Evolutionary conservation across 2,113 vertebrate genomes (phyloP), one percentile per base, ranked within the genome.

Genomic region (Hyla sarda): DNA sequence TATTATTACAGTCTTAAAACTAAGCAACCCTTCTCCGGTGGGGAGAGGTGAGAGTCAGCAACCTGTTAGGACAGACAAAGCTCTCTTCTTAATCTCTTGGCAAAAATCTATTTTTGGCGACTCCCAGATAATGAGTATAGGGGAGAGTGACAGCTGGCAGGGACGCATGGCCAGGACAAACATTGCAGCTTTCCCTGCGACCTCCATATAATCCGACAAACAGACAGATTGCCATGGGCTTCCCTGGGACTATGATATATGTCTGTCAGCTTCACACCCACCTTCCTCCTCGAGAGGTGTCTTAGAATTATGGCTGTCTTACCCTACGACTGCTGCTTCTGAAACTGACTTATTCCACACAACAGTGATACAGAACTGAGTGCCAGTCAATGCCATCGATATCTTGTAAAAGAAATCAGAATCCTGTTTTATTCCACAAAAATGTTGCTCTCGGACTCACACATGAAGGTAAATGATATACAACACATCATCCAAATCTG

Each of bases 21-120:
- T 41, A 67, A 80, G 60, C 19, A 50, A 14, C 48, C 30, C 17
- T 11, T 37, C 50, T 21, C 34, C 4, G 0, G 10, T 25, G 21
- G 25, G 10, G 76, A 73, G 28, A 50, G 69, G 32, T 34, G 67
- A 56, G 65, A 86, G 77, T 21, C 12, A 60, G 69, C 34, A 80
- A 30, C 58, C 14, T 17, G 62, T 81, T 60, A 74, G 37, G 65
- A 30, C 58, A 69, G 25, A 19, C 16, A 45, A 56, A 32, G 25
- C 45, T 81, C 54, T 82, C 67, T 14, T 60, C 28, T 60, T 71
- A 82, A 81, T 48, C 77, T 82, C 71, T 74, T 71, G 23, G 52
- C 56, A 58, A 73, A 82, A 74, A 87, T 74, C 77, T 87, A 82
- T 87, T 87, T 82, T 87, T 74, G 85, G 67, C 74, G 78, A 65